Evolutionary conservation across 2,888 invertebrate genomes (phyloP).

Genomic region (Drosophila rubida): DNA sequence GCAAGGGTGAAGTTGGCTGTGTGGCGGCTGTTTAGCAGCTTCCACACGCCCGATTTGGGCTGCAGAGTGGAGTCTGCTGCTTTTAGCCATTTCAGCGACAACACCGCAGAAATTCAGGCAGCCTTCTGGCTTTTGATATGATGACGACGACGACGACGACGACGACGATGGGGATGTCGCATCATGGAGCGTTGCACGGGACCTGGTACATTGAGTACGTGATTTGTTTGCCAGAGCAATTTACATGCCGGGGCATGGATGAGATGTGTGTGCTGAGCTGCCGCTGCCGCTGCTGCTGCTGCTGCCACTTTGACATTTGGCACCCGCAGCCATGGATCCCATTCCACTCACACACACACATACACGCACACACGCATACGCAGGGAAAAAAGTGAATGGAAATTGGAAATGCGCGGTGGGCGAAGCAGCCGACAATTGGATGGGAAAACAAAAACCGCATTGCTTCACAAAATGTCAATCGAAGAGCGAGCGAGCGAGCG

Average conservation of each 20-base stretch:
- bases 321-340: conserved; percentile 48
- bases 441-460: conserved; percentile 53
- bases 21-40: conserved; percentile 42
- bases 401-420: conserved; percentile 24
- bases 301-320: conserved; percentile 70
- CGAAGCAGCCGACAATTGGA: conserved; percentile 32
- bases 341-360: not conserved
- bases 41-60: conserved; percentile 15
- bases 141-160: conserved; percentile 29
- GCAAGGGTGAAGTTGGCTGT: conserved; percentile 19
- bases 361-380: not conserved
- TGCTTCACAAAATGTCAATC: conserved; percentile 48
- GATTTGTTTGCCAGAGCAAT: conserved; percentile 76
- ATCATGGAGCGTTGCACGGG: conserved; percentile 48
- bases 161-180: not conserved
- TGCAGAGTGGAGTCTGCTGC: conserved; percentile 11
- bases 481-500: conserved; percentile 8
- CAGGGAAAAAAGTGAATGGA: not conserved
- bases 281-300: conserved; percentile 21
- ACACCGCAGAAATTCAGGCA: conserved; percentile 62
- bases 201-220: conserved; percentile 59
- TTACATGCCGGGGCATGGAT: conserved; percentile 64
- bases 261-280: conserved; percentile 23
- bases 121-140: conserved; percentile 66
- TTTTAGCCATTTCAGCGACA: conserved; percentile 59